Base-by-base conservation (phyloP, 2,888 invertebrate species). In the Mythimna vitellina region DNA sequence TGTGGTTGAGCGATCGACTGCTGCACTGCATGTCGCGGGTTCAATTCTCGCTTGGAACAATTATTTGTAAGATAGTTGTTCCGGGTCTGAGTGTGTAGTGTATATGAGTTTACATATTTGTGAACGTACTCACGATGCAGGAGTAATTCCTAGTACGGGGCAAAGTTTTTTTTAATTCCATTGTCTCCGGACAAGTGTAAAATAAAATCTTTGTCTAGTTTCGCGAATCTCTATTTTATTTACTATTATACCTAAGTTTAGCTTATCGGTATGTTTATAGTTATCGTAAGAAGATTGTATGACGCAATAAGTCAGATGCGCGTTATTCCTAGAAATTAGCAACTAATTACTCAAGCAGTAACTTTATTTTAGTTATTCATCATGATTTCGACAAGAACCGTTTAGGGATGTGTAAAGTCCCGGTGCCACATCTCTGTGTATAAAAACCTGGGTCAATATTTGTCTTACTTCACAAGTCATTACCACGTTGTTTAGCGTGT, bases 401-500 rank as follows among this genome's bases (percentile, higher is more conserved):
- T 73, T 72, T 69, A 56, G 76, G 83, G 70, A 62, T 57, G 29
- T 63, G 84, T 84, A 62, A 84, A 84, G 84, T 75, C 84, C 84
- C 84, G 73, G 29, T 42, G 46, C 58, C 2, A n/a, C 58, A 84
- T 82, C 84, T 73, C 22, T 12, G 57, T 60, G 62, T 84, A 84
- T 84, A 84, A 85, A 84, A 78, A 76, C 75, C 53, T 61, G 64
- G 66, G 61, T 74, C 70, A 65, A 38, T 67, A 65, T 65, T 57
- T 61, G 38, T 70, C 51, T 51, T 29, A 51, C 35, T 70, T 35
- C 77, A 80, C 29, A 65, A 70, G 46, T 69, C 32, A 69, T 53
- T 63, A 20, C n/a, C 57, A 29, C 64, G n/a, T 70, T 60, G 35
- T 38, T 51, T 38, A 49, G 57, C 22, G 57, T 42, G 57, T 58